Evolutionary conservation across 2,797 vertebrate species (phyloP).

Genomic region (Bryconaethiops microstoma): DNA sequence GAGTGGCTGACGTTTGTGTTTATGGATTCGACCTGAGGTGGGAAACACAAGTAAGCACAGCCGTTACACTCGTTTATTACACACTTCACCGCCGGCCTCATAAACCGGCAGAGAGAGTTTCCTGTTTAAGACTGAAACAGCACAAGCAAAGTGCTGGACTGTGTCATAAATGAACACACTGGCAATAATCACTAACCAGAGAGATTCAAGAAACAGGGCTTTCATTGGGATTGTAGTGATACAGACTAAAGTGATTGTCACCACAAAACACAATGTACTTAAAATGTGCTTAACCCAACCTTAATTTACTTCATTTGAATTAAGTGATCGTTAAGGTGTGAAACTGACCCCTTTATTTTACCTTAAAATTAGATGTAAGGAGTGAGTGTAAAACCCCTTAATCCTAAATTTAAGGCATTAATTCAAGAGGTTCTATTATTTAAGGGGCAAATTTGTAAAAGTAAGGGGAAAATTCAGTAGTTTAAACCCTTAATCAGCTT

Average conservation of each 20-base stretch:
- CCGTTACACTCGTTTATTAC: neutral
- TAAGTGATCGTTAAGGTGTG: too few relatives aligned
- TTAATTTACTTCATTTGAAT: too few relatives aligned
- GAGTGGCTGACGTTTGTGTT: constrained; percentile 80
- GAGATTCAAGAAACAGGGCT: neutral
- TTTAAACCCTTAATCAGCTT: too few relatives aligned
- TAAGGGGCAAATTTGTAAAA: too few relatives aligned
- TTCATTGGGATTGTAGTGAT: neutral
- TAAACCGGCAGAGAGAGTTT: neutral
- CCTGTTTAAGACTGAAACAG: neutral
- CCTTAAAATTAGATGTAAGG: too few relatives aligned
- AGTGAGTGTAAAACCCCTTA: too few relatives aligned
- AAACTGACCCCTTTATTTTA: too few relatives aligned
- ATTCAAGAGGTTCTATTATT: too few relatives aligned
- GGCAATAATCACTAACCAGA: neutral
- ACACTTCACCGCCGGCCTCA: neutral
- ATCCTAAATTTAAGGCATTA: too few relatives aligned
- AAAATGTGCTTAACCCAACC: too few relatives aligned
- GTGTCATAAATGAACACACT: neutral
- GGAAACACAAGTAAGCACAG: neutral
- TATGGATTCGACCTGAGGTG: constrained; percentile 72
- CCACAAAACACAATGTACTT: too few relatives aligned
- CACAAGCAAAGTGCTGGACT: neutral
- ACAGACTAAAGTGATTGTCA: neutral
- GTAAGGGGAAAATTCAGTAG: too few relatives aligned